A percentile compares a stretch with the other conserved stretches of the same genome.
Evolutionary conservation across 2,888 invertebrate species (phyloP).

Genomic region (Drosophila vallismaia): DNA sequence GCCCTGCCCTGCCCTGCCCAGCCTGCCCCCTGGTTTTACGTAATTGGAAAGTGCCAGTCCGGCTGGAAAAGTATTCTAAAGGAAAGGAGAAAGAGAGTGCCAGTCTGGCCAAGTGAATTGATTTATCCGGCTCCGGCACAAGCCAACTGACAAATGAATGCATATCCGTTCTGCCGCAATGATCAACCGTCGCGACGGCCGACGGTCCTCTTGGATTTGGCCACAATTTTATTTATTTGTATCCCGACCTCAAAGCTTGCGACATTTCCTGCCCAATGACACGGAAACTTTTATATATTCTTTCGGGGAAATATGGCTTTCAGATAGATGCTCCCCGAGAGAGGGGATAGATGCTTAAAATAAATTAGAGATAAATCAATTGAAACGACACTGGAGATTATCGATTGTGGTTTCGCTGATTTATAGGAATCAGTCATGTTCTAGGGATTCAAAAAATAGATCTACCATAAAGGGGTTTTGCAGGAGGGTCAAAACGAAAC

Average conservation of each 20-base stretch:
- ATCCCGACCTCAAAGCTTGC: slow-evolving; percentile 33
- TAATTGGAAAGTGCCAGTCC: slow-evolving; percentile 73
- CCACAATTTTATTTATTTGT: slow-evolving; percentile 32
- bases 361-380: slow-evolving; percentile 43
- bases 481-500: background rate
- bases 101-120: slow-evolving; percentile 55
- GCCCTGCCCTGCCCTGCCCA: slow-evolving; percentile 3
- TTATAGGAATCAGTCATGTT: slow-evolving; percentile 1
- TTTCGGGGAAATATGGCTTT: slow-evolving; percentile 14
- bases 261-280: slow-evolving; percentile 52
- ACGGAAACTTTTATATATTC: slow-evolving; percentile 27
- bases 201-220: slow-evolving; percentile 49
- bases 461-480: background rate
- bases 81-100: slow-evolving; percentile 17
- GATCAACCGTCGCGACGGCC: slow-evolving; percentile 37
- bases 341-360: slow-evolving; percentile 30
- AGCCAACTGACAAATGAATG: slow-evolving; percentile 72
- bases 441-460: background rate
- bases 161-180: slow-evolving; percentile 65
- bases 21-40: slow-evolving; percentile 50
- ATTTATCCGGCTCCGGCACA: slow-evolving; percentile 64
- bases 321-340: background rate
- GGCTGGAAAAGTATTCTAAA: slow-evolving; percentile 13
- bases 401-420: slow-evolving; percentile 10
- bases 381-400: slow-evolving; percentile 27